Base-by-base conservation (phyloP, 2,113 vertebrate species). In the Pseudopipra pipra region DNA sequence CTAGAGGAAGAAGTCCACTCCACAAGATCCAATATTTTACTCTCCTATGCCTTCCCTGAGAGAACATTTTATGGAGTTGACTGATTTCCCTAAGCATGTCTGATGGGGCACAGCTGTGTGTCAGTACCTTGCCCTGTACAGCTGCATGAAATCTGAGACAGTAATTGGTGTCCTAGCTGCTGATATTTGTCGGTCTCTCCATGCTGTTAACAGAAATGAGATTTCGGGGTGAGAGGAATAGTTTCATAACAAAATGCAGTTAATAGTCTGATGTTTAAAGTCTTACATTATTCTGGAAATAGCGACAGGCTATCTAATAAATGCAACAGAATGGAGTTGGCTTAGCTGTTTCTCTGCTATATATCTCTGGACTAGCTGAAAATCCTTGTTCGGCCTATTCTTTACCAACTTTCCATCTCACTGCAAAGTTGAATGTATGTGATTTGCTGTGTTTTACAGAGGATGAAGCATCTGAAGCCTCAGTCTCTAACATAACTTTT, bases 1-100 rank as follows among this genome's bases (percentile, higher is more conserved):
- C n/a, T 9, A 24, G 3, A 25, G 3, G 4, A 6, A 1, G 1
- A 73, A 39, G 4, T 6, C 39, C 0, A 3, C 1, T 25, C 58
- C 14, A 11, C 2, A 46, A 39, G 46, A 0, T 41, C 16, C 63
- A 54, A 10, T 4, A 15, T 3, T n/a, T 51, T 7, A 18, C 8
- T 17, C 3, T 41, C 12, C 3, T 15, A 1, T 3, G 3, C 0
- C 0, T 49, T 66, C 66, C 25, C 37, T 46, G 31, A 25, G 28
- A 47, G 33, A 18, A 16, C 5, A 14, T 5, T 31, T 72, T 75
- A 46, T 46, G 6, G 37, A 68, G 35, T 24, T 46, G 11, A 8
- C 19, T 52, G 19, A 37, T 95, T 79, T 90, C 22, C 54, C 19
- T 61, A 25, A 52, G 30, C 20, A 14, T 7, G 12, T 33, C 37